Evolutionary conservation across 2,113 vertebrate species (phyloP), one percentile per base, ranked within the genome.

Genomic region (Thomomys bottae): DNA sequence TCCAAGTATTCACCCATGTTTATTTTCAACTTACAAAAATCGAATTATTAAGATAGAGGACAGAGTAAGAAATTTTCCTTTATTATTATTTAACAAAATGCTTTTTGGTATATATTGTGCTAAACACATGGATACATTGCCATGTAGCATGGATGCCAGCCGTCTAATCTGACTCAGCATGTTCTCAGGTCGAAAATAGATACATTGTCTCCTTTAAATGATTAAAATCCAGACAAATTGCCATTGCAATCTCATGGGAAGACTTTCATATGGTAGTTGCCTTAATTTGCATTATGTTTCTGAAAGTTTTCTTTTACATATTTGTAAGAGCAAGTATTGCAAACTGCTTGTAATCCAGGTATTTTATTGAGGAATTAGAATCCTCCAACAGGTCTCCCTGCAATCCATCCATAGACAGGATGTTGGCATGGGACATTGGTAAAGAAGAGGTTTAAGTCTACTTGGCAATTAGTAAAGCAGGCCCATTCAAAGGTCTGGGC

Each of bases 361-460:
- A n/a, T 88, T 54, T 91, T 73, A 64, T 40, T 86, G 21, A 23
- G 45, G 42, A 79, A 66, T 61, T 45, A 67, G 84, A 84, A 28
- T 32, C 12, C 38, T 63, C 36, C 34, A n/a, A 70, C 24, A 73
- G 24, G 57, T 20, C 12, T 10, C 73, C 32, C 67, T 67, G 67
- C 28, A 64, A 24, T 20, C 92, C 57, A 34, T 28, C 64, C 94
- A 68, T 36, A 57, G 66, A 23, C 30, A 32, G 21, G 30, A 81
- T 90, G 87, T 30, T 5, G 78, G 18, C 63, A 72, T 3, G 12
- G 38, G 36, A 86, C 23, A 57, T 23, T 40, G 10, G 4, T 72
- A 11, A 59, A 6, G 40, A 5, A 20, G 61, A 57, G 9, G 2
- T 32, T 4, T n/a, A 9, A 23, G 15, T 73, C 77, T 30, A 7